These are phyloP conservation scores for Albula glossodonta DNA, from an alignment of 2,113 vertebrate species.

Conservation along the genomic window DNA sequence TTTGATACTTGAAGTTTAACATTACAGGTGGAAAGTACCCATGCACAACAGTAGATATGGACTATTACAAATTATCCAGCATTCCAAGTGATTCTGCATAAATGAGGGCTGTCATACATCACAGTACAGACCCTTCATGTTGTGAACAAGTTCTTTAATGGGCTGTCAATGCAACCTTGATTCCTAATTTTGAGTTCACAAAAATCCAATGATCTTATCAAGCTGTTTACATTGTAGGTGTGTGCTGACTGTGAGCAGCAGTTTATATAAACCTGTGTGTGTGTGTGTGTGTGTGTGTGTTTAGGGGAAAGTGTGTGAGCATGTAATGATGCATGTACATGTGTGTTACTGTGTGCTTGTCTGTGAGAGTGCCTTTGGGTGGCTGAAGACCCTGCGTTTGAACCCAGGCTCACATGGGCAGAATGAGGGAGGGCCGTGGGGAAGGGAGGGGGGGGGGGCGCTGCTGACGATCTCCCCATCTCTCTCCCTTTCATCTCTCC, in stretches of 20 bases:
- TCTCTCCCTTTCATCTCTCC: slow-evolving; percentile 60
- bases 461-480: slow-evolving; percentile 48
- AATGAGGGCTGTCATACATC: background rate
- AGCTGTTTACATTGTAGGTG: slow-evolving; percentile 1
- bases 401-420: slow-evolving; percentile 32
- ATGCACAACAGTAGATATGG: background rate
- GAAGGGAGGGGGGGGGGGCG: background rate
- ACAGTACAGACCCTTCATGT: background rate
- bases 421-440: slow-evolving; percentile 16
- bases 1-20: background rate
- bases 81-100: background rate
- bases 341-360: background rate
- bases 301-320: background rate
- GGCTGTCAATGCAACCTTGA: background rate
- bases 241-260: background rate
- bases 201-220: background rate
- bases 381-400: slow-evolving; percentile 21
- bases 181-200: slow-evolving; percentile 17
- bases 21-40: background rate
- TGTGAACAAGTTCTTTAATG: background rate
- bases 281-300: background rate
- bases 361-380: background rate
- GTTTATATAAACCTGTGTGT: background rate
- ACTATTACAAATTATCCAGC: background rate
- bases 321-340: background rate